phyloP scores from a whole-genome alignment of 2,113 vertebrate genomes.

The Nesogale talazaci region DNA sequence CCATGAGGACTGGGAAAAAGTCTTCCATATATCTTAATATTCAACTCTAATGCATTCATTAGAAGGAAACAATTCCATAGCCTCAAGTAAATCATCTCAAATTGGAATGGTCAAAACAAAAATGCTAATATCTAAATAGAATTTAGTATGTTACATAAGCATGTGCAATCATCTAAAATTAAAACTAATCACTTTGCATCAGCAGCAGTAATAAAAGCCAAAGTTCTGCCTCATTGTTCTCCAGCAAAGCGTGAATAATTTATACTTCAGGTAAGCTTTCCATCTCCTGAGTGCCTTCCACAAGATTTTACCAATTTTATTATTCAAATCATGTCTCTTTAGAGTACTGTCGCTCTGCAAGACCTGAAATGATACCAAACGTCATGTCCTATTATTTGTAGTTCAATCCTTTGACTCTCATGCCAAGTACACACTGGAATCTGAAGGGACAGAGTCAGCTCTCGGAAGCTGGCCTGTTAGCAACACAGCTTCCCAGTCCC shows the following conservation, averaged over 20 bases:
- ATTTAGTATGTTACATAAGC: conserved; percentile 74
- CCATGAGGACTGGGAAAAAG: conserved; percentile 24
- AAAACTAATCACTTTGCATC: conserved; percentile 71
- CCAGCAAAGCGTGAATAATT: conserved; percentile 68
- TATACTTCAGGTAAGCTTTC: conserved; percentile 61
- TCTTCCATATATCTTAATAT: conserved; percentile 73
- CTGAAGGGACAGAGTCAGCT: not conserved
- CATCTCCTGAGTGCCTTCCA: conserved; percentile 42
- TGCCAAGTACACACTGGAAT: not conserved
- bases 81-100: conserved; percentile 70
- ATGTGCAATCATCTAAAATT: conserved; percentile 71
- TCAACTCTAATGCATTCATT: conserved; percentile 65
- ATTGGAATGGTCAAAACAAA: conserved; percentile 76
- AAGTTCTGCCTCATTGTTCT: conserved; percentile 63
- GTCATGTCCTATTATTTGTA: not conserved
- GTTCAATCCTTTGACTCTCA: not conserved
- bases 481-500: not conserved
- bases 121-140: conserved; percentile 70
- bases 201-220: conserved; percentile 65
- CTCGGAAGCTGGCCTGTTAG: not conserved
- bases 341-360: conserved; percentile 16
- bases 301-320: conserved; percentile 62
- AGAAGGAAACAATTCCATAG: conserved; percentile 69
- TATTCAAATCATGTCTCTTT: conserved; percentile 60
- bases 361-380: conserved; percentile 3